Conservation (phyloP, 1,140 invertebrate genomes). For the Megalonaias nervosa region DNA sequence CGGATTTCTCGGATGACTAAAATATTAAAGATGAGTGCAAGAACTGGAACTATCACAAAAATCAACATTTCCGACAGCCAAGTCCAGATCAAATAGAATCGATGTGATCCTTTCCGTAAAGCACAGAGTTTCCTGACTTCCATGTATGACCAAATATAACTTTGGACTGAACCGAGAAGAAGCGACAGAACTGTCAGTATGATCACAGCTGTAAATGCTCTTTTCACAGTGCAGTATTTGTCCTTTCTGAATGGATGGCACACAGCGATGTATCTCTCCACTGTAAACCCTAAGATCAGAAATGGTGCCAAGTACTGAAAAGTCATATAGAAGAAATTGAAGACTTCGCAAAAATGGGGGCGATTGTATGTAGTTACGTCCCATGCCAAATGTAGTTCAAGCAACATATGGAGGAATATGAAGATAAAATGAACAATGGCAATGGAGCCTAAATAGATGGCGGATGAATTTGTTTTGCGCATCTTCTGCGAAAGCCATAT, state of each 20-base stretch:
- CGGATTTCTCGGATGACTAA: slow-evolving; percentile 65
- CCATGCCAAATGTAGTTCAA: slow-evolving; percentile 60
- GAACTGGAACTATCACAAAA: slow-evolving; percentile 63
- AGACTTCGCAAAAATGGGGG: slow-evolving; percentile 57
- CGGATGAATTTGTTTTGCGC: slow-evolving; percentile 66
- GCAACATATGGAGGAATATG: slow-evolving; percentile 60
- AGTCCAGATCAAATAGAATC: slow-evolving; percentile 63
- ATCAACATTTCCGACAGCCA: slow-evolving; percentile 64
- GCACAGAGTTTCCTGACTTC: slow-evolving; percentile 21
- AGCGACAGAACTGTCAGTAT: slow-evolving; percentile 44
- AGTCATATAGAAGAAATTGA: slow-evolving; percentile 56
- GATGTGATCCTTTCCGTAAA: slow-evolving; percentile 13
- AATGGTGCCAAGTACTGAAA: slow-evolving; percentile 66
- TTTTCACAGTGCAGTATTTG: slow-evolving; percentile 55
- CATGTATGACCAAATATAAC: slow-evolving; percentile 61
- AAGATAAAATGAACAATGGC: slow-evolving; percentile 66
- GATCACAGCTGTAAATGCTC: slow-evolving; percentile 47
- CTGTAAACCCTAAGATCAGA: slow-evolving; percentile 82
- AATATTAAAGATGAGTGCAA: slow-evolving; percentile 67
- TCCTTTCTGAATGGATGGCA: slow-evolving; percentile 86
- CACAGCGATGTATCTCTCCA: slow-evolving; percentile 96
- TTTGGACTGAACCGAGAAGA: slow-evolving; percentile 51
- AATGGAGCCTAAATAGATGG: slow-evolving; percentile 66
- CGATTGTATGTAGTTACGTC: slow-evolving; percentile 51
- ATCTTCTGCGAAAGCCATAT: slow-evolving; percentile 65